Percentiles rank a stretch among this genome's conserved stretches.
Evolutionary conservation across 2,888 invertebrate species (phyloP).

Genomic region (Nematopogon swammerdamellus): DNA sequence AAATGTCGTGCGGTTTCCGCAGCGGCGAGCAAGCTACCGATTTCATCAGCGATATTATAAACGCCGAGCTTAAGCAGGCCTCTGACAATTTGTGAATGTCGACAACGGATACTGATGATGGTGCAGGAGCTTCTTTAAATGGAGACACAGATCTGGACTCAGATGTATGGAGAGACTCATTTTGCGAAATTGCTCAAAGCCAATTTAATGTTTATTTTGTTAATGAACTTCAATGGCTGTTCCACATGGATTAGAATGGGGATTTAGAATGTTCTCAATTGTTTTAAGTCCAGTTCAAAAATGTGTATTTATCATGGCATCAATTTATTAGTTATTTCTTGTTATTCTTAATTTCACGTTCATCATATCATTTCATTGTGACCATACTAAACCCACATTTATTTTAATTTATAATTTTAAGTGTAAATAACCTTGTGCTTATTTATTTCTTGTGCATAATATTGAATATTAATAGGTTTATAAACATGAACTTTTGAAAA

Average conservation of each 20-base stretch:
- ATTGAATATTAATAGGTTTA: neutral
- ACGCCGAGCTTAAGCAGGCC: constrained; percentile 22
- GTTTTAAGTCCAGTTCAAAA: too few relatives aligned
- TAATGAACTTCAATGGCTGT: too few relatives aligned
- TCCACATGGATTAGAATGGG: too few relatives aligned
- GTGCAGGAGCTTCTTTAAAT: too few relatives aligned
- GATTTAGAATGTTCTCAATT: too few relatives aligned
- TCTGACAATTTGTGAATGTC: constrained; percentile 21
- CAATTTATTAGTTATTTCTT: neutral
- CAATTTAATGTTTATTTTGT: too few relatives aligned
- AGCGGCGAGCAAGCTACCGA: constrained; percentile 18
- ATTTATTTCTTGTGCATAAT: neutral
- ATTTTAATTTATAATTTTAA: neutral
- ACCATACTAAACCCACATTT: neutral
- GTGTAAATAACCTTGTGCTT: neutral
- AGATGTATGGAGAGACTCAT: too few relatives aligned
- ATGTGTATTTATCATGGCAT: too few relatives aligned
- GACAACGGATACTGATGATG: neutral
- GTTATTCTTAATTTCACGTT: neutral
- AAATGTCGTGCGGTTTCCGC: neutral
- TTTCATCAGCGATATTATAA: constrained; percentile 18
- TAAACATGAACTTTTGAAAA: too few relatives aligned
- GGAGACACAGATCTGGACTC: too few relatives aligned
- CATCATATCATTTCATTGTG: neutral
- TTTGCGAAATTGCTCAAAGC: too few relatives aligned